Evolutionary conservation across 2,797 vertebrate species (phyloP), one percentile per base, ranked within the genome.

Genomic region (Zalophus californianus): DNA sequence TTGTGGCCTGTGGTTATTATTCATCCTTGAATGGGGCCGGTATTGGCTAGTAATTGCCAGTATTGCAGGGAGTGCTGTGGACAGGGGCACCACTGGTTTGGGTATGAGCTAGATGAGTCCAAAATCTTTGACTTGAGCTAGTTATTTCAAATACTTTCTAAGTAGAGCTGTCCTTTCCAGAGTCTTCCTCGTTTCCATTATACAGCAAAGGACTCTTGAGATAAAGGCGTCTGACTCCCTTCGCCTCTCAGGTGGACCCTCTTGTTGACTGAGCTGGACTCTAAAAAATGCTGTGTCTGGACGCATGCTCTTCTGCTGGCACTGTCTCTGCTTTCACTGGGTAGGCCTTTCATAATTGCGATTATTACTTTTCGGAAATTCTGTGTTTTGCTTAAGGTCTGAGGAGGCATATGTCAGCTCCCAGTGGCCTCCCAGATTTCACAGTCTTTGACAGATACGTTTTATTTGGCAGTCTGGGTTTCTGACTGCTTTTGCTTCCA

Each of bases 201-300:
- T 35, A 48, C 0, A 21, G 83, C n/a, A 41, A 15, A 54, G 25
- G 73, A 44, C 11, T 23, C 60, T 73, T 41, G 64, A 48, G 48
- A 44, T n/a, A 38, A 75, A 32, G 18, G 5, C 23, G 41, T 23
- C 48, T n/a, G 16, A 48, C 20, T 38, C 6, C 38, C n/a, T 84
- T 73, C 54, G 13, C 38, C 4, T 20, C 38, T 56, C 29, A 29
- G 38, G 62, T 2, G 3, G 48, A 25, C 7, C 29, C 58, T 32
- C 25, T 41, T 54, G n/a, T 2, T 0, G 10, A 23, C 2, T 3
- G 32, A 66, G 7, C 15, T 12, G 1, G 58, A 2, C n/a, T 52
- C 32, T 41, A 0, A 56, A 21, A 62, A 23, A 20, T 27, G 35
- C 23, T 1, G 0, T 1, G 2, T 62, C 32, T 25, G 1, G 35